Base-by-base conservation (phyloP, 1,140 invertebrate species). In the Luehdorfia chinensis region DNA sequence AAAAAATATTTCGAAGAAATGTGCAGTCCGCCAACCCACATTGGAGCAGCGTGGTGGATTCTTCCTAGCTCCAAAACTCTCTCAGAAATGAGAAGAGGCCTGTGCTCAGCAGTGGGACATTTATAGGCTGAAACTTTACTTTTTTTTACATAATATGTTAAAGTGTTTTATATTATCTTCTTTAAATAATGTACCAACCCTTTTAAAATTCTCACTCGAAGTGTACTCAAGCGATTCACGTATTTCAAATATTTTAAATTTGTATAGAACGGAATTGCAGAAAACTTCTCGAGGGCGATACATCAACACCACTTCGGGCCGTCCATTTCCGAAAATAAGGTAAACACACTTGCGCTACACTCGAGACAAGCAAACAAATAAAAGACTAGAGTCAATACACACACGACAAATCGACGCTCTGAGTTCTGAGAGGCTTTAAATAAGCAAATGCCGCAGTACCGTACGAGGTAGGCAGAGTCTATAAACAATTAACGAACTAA, bases 291-390 rank as follows among this genome's bases (percentile, higher is more conserved):
- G 23, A 14, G 21, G 15, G 21, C 21, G 6, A 41, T 41, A 27
- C 19, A 21, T 41, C 37, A 41, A 41, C 37, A 41, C 21, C 12
- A 27, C 49, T 25, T 15, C 8, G 7, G 16, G 14, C 12, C 9
- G 41, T 50, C 33, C 23, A 44, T 45, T 50, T 50, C 21, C 16
- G 41, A 50, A 50, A 50, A 50, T 45, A 50, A 50, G 49, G 41
- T 51, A 51, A 45, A 51, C 49, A 50, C 31, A 34, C 37, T 9
- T 9, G 18, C 9, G 18, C 6, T 21, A 37, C 34, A 21, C 37
- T 41, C 37, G 37, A 27, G 21, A 2, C 37, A 27, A 27, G 2
- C 37, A 27, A 27, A 27, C 37, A 41, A 41, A 41, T 41, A 41
- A 14, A 41, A 19, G 25, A 41, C 21, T 12, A 27, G 23, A 11